A percentile compares a stretch with the other conserved stretches of the same genome.
These are phyloP conservation scores for Ptychadena robeensis DNA, from an alignment of 2,797 vertebrate genomes.

Conservation along the genomic window DNA sequence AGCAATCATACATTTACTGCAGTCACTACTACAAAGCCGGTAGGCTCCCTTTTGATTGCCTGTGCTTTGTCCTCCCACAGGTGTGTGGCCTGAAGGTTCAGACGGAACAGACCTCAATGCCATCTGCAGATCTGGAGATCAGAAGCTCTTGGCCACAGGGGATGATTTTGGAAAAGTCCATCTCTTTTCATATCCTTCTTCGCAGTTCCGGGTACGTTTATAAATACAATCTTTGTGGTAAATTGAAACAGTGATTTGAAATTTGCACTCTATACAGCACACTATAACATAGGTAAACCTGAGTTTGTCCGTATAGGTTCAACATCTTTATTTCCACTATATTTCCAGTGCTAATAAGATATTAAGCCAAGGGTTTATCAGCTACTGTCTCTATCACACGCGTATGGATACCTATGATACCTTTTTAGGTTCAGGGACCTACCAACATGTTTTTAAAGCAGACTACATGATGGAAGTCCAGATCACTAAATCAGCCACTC, in stretches of 20 bases:
- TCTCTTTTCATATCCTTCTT: conserved; percentile 93
- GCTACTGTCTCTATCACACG: too few relatives aligned
- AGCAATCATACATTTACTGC: too few relatives aligned
- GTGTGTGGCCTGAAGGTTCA: conserved; percentile 96
- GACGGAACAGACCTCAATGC: conserved; percentile 97
- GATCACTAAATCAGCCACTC: background rate
- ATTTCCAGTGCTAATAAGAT: background rate
- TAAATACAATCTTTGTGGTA: background rate
- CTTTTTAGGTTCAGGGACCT: too few relatives aligned
- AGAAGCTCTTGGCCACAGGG: conserved; percentile 89
- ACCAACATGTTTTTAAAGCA: background rate
- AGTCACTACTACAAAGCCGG: too few relatives aligned
- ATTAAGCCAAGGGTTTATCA: too few relatives aligned
- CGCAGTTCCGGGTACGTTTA: conserved; percentile 89
- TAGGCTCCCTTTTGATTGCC: background rate
- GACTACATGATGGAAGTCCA: too few relatives aligned
- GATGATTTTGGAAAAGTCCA: conserved; percentile 99
- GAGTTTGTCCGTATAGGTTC: too few relatives aligned
- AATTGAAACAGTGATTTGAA: background rate
- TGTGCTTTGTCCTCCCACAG: conserved; percentile 70
- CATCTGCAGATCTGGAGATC: conserved; percentile 84
- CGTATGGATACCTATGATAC: too few relatives aligned
- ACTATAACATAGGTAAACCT: too few relatives aligned
- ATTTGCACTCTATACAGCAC: background rate
- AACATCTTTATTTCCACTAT: too few relatives aligned